A percentile compares a stretch with the other conserved stretches of the same genome.
Evolutionary conservation across 2,797 vertebrate genomes (phyloP).

Genomic region (Crocodylus rhombifer): DNA sequence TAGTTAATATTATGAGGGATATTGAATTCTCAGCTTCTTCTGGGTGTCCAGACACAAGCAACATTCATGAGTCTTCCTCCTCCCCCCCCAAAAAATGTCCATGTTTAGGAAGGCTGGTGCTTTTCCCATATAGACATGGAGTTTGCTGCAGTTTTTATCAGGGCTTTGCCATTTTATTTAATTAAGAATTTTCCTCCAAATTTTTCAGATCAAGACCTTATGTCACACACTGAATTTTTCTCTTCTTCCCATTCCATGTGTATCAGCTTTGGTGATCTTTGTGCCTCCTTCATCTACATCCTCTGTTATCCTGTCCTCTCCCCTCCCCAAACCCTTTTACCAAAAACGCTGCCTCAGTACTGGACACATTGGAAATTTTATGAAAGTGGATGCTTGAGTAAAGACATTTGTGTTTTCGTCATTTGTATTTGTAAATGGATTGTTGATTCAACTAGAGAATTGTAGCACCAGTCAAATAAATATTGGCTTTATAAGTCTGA

Average conservation of each 20-base stretch:
- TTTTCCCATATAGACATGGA: neutral
- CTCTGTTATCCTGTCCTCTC: neutral
- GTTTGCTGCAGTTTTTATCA: neutral
- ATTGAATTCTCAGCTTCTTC: neutral
- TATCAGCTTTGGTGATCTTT: neutral
- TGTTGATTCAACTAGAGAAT: neutral
- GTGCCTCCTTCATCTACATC: neutral
- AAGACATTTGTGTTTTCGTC: neutral
- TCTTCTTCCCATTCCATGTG: fast-evolving
- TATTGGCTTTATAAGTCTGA: neutral
- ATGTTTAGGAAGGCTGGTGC: neutral
- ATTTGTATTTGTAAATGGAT: neutral
- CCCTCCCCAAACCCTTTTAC: neutral
- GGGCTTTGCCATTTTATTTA: neutral
- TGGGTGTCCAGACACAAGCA: fast-evolving
- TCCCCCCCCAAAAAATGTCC: too few species aligned
- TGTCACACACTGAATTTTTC: neutral
- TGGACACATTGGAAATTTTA: neutral
- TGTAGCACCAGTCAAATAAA: neutral
- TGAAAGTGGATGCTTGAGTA: neutral
- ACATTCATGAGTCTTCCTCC: neutral
- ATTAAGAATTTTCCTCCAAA: neutral
- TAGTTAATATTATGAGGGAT: neutral
- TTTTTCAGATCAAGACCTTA: neutral
- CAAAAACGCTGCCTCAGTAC: neutral